Percentiles rank a stretch among this genome's conserved stretches.
Evolutionary conservation across 2,113 vertebrate genomes (phyloP).

Genomic region (Plestiodon gilberti): DNA sequence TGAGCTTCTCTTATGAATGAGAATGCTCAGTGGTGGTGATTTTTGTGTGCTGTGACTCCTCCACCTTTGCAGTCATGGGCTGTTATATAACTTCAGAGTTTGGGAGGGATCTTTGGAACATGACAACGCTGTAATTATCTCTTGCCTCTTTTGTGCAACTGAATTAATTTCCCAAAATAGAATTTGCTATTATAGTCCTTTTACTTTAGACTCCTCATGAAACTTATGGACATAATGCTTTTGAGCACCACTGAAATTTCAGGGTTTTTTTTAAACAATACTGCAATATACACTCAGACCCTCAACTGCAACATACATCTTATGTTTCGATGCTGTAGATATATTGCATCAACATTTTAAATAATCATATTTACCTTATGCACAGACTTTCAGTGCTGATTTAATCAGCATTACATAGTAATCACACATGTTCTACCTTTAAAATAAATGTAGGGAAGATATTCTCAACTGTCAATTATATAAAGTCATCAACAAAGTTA

Average conservation of each 20-base stretch:
- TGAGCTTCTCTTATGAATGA: neutral
- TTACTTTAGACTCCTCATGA: neutral
- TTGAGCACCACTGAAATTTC: neutral
- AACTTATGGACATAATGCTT: neutral
- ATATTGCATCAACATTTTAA: neutral
- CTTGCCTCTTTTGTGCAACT: slow-evolving; percentile 1
- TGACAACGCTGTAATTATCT: neutral
- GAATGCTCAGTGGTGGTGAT: neutral
- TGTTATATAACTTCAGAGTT: neutral
- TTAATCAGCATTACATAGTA: too few species aligned
- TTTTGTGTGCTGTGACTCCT: neutral
- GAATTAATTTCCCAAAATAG: slow-evolving; percentile 9
- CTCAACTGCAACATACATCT: neutral
- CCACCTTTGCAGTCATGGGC: neutral
- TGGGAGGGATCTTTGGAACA: neutral
- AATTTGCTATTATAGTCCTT: neutral
- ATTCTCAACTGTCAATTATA: too few species aligned
- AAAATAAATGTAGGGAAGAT: too few species aligned
- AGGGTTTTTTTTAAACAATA: neutral
- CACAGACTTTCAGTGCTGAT: too few species aligned
- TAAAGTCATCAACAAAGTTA: too few species aligned
- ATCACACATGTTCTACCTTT: too few species aligned
- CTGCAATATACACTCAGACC: neutral
- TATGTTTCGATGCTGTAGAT: neutral
- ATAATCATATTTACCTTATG: neutral